Percentiles rank a stretch among this genome's conserved stretches.
Evolutionary conservation across 2,797 vertebrate species (phyloP).

Genomic region (Pseudochromis fuscus): DNA sequence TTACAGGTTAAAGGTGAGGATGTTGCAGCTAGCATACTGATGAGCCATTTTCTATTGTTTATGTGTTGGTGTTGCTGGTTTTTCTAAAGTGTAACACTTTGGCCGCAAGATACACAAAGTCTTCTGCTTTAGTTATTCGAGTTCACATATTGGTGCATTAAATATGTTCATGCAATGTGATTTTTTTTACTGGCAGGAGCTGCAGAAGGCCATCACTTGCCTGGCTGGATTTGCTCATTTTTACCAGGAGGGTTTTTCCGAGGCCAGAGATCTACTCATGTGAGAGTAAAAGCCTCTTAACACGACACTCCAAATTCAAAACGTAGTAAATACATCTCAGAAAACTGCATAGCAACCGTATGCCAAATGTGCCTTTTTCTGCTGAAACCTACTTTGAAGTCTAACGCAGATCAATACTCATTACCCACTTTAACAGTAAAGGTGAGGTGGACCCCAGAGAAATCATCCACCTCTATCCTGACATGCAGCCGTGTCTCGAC

Average conservation of each 20-base stretch:
- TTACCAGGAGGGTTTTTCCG: conserved; percentile 76
- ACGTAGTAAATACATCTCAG: conserved; percentile 10
- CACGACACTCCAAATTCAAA: conserved; percentile 17
- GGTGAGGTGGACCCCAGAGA: conserved; percentile 83
- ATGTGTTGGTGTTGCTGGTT: conserved; percentile 12
- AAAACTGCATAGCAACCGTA: background rate
- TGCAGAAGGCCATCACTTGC: conserved; percentile 73
- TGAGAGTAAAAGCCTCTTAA: conserved; percentile 59
- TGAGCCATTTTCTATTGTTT: conserved; percentile 9
- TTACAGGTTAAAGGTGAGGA: conserved; percentile 48
- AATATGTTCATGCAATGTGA: conserved; percentile 25
- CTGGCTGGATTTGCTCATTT: conserved; percentile 81
- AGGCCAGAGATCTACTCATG: conserved; percentile 82
- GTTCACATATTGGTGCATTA: conserved; percentile 6
- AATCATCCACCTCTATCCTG: conserved; percentile 78
- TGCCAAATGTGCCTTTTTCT: conserved; percentile 10
- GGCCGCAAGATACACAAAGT: background rate
- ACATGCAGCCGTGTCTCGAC: conserved; percentile 45
- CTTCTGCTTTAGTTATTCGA: conserved; percentile 17
- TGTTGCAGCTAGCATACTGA: conserved; percentile 33
- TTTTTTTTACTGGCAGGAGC: conserved; percentile 65
- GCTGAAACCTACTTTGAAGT: conserved; percentile 18
- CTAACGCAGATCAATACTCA: conserved; percentile 37
- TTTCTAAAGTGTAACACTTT: conserved; percentile 5
- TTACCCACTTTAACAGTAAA: conserved; percentile 67